Evolutionary conservation across 2,888 invertebrate genomes (phyloP), one percentile per base, ranked within the genome.

Genomic region (Rhyacophila evoluta): DNA sequence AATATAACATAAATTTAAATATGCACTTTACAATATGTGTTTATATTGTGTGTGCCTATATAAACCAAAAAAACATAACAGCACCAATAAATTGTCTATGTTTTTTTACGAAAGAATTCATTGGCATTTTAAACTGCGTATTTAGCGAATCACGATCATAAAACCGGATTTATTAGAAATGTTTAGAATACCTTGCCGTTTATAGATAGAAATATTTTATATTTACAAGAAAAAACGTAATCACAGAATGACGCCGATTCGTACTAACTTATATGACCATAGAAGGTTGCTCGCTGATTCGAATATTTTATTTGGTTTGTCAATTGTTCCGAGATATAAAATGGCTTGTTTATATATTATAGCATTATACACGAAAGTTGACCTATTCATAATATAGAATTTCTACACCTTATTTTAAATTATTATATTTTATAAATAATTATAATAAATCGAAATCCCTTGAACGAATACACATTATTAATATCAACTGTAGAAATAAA

Each of bases 191-290:
- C 55, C 55, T 55, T 12, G 12, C 55, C 55, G 55, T 55, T 55
- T 55, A 55, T 19, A 55, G 55, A 55, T 19, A 19, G 55, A 55
- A 55, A 55, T 55, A 25, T 55, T 19, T 25, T 19, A n/a, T n/a
- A 19, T 55, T 55, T 25, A 55, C 55, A 19, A 19, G 55, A 55
- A 55, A 55, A 55, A 55, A 33, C 27, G 25, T 33, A 19, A n/a
- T 75, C 29, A 27, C 39, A 33, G 27, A 72, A 70, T 79, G 73
- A 74, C 79, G 70, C 55, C 68, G 75, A 37, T 38, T 70, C 27
- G n/a, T 69, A 29, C 39, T 73, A 68, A 80, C 78, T 77, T 74
- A 78, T 72, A 69, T 78, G 77, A 78, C 80, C 74, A 73, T 69
- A 80, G 36, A 77, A 27, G 80, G 80, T 38, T 41, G 75, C n/a